phyloP scores from a whole-genome alignment of 2,797 vertebrate genomes.

The Schizothorax lantsangensis region DNA sequence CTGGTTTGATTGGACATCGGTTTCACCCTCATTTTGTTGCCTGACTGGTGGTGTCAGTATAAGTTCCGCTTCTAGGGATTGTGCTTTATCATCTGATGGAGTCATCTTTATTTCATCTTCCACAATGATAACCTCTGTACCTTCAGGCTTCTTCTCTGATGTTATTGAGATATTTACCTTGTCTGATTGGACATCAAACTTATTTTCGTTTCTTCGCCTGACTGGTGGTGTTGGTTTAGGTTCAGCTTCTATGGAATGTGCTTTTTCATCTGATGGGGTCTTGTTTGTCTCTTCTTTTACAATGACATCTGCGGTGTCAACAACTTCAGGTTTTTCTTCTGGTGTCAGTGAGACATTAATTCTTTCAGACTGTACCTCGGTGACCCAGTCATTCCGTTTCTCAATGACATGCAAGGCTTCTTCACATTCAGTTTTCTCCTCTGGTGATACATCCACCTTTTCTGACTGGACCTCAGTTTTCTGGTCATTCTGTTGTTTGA shows the following conservation, averaged over 20 bases:
- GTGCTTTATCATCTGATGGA: neutral
- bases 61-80: neutral
- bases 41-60: constrained; percentile 31
- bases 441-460: neutral
- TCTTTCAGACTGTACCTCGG: neutral
- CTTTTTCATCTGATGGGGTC: constrained; percentile 3
- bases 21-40: constrained; percentile 20
- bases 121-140: neutral
- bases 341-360: neutral
- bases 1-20: constrained; percentile 11
- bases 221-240: constrained; percentile 42
- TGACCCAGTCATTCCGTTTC: constrained; percentile 10
- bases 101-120: neutral
- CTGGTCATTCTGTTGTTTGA: constrained; percentile 26
- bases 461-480: constrained; percentile 12
- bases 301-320: neutral
- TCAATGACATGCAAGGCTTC: neutral
- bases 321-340: neutral
- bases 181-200: constrained; percentile 6
- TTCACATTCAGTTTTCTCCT: neutral
- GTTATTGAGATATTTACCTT: neutral
- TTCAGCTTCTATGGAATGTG: constrained; percentile 17
- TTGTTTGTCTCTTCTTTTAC: neutral
- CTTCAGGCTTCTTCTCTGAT: neutral
- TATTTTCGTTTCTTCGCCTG: constrained; percentile 8